A percentile compares a stretch with the other conserved stretches of the same genome.
These are phyloP conservation scores for Egretta garzetta DNA, from an alignment of 2,113 vertebrate genomes.

Conservation along the genomic window DNA sequence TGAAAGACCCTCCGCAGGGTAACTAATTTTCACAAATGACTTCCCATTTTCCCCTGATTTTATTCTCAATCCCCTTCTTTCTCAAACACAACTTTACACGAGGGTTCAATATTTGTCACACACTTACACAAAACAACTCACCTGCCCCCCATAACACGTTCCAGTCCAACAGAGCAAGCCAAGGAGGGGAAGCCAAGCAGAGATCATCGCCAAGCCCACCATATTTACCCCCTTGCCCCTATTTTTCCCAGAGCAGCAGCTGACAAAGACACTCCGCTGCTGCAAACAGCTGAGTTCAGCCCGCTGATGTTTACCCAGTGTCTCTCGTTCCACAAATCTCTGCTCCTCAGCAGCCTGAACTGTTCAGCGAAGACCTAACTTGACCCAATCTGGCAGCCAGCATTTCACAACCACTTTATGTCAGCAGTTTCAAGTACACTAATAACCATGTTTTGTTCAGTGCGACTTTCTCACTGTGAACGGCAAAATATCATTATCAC, in stretches of 20 bases:
- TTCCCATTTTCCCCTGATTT: not conserved
- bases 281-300: not conserved
- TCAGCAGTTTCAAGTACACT: conserved; percentile 62
- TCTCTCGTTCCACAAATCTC: not conserved
- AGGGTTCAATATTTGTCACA: not conserved
- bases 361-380: conserved; percentile 56
- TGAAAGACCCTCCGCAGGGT: not conserved
- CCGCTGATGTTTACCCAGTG: not conserved
- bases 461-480: conserved; percentile 53
- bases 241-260: not conserved
- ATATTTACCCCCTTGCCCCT: not conserved
- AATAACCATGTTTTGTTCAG: conserved; percentile 52
- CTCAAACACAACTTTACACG: not conserved
- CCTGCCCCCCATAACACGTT: not conserved
- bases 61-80: not conserved
- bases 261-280: not conserved
- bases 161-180: accelerated
- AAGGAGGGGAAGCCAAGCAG: not conserved
- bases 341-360: conserved; percentile 17
- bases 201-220: not conserved
- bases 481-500: conserved; percentile 61
- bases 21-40: not conserved
- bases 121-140: not conserved
- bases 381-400: conserved; percentile 60
- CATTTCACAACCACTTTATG: conserved; percentile 60